Percentiles rank a stretch among this genome's conserved stretches.
Evolutionary conservation across 64 coral and sea anemone species (phyloP).

Genomic region (Acropora yongei): DNA sequence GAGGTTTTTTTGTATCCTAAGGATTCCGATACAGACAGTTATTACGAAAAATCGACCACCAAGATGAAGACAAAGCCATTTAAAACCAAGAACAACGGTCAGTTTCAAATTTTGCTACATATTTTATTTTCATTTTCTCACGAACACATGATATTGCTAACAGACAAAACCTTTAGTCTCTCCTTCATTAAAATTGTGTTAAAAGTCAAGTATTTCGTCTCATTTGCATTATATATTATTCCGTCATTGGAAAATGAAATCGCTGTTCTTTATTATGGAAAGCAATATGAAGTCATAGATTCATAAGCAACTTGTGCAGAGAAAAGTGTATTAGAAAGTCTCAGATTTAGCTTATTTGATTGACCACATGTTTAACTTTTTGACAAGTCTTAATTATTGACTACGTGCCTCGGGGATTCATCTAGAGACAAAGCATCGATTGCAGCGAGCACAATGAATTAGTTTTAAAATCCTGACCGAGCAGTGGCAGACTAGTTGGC

Average conservation of each 20-base stretch:
- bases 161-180: not conserved
- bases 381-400: too few relatives aligned
- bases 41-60: not conserved
- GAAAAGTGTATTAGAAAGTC: too few relatives aligned
- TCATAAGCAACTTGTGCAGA: too few relatives aligned
- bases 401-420: too few relatives aligned
- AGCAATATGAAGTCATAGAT: too few relatives aligned
- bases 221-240: not conserved
- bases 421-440: too few relatives aligned
- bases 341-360: too few relatives aligned
- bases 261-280: too few relatives aligned
- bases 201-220: not conserved
- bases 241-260: not conserved
- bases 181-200: not conserved
- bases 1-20: not conserved
- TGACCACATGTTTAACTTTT: too few relatives aligned
- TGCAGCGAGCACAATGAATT: too few relatives aligned
- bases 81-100: slow-evolving; percentile 15
- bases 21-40: slow-evolving; percentile 16
- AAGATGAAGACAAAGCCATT: not conserved
- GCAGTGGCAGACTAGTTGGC: too few relatives aligned
- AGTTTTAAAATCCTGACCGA: too few relatives aligned
- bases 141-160: not conserved
- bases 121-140: not conserved
- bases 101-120: not conserved